These are phyloP conservation scores for Calliopum simillimum DNA, from an alignment of 2,888 invertebrate species.

Conservation along the genomic window DNA sequence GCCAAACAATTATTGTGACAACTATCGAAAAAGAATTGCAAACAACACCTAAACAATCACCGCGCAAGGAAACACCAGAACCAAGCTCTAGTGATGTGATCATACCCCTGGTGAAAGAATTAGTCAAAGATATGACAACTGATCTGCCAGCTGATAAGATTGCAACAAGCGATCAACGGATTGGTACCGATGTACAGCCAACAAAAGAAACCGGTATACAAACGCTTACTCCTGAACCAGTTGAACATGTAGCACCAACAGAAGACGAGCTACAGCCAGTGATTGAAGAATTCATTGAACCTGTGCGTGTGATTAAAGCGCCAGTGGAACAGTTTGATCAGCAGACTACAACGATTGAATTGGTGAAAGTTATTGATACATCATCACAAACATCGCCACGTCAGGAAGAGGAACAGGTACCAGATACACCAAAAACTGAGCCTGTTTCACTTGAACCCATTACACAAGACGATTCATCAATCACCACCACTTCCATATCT, in stretches of 20 bases:
- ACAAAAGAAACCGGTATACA: constrained; percentile 55
- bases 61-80: constrained; percentile 45
- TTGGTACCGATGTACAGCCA: constrained; percentile 56
- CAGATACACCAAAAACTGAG: constrained; percentile 31
- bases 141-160: constrained; percentile 52
- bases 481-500: constrained; percentile 53
- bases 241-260: constrained; percentile 38
- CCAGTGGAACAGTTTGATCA: constrained; percentile 48
- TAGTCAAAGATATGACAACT: constrained; percentile 64
- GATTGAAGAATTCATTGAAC: constrained; percentile 42
- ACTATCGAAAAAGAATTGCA: constrained; percentile 63
- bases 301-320: constrained; percentile 41
- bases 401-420: constrained; percentile 6
- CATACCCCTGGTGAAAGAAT: constrained; percentile 62
- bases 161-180: constrained; percentile 52
- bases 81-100: constrained; percentile 59
- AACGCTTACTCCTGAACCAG: constrained; percentile 53
- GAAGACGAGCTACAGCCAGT: constrained; percentile 36
- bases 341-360: constrained; percentile 50
- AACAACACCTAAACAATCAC: constrained; percentile 59
- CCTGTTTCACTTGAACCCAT: constrained; percentile 48
- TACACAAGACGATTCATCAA: constrained; percentile 51
- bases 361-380: constrained; percentile 51
- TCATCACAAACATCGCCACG: constrained; percentile 62
- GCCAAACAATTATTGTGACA: constrained; percentile 56